phyloP scores from a whole-genome alignment of 2,113 vertebrate genomes.

The Centropus bengalensis region DNA sequence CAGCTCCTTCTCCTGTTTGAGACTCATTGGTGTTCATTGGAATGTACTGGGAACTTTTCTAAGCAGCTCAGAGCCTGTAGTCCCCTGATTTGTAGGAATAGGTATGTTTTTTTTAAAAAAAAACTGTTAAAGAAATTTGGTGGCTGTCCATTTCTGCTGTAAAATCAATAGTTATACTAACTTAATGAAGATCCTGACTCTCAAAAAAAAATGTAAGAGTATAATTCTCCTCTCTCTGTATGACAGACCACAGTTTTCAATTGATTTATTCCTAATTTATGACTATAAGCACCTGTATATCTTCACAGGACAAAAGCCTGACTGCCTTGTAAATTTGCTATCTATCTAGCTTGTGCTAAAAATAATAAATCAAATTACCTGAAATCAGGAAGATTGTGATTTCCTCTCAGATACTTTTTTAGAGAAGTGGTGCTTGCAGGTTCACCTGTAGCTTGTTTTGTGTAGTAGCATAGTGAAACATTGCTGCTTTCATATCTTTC shows the following conservation, averaged over 20 bases:
- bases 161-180: background rate
- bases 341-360: background rate
- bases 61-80: background rate
- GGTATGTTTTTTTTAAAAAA: background rate
- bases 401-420: background rate
- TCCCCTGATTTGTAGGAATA: background rate
- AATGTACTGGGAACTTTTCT: background rate
- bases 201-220: background rate
- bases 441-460: background rate
- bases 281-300: background rate
- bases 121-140: background rate
- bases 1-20: background rate
- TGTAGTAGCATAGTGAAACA: background rate
- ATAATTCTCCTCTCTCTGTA: background rate
- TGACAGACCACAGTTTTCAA: background rate
- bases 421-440: background rate
- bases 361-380: background rate
- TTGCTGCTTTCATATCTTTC: background rate
- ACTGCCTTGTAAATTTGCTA: background rate
- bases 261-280: background rate
- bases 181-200: background rate
- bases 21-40: background rate
- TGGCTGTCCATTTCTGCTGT: background rate
- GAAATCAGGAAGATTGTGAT: background rate
- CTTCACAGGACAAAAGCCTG: background rate